Base-by-base conservation (phyloP, 2,113 vertebrate species). In the Numida meleagris region DNA sequence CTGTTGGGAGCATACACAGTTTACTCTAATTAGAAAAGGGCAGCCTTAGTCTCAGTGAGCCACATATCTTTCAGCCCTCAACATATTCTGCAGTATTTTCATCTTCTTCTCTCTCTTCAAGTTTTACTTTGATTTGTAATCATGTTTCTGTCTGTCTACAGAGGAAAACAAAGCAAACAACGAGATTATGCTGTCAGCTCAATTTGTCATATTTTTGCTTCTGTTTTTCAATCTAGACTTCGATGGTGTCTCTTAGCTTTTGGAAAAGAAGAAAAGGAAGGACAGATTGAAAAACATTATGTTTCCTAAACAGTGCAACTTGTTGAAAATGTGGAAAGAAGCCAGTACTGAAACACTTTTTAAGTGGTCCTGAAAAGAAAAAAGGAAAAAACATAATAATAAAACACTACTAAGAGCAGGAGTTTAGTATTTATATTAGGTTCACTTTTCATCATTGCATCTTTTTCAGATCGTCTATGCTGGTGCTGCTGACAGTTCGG, bases 401-500 rank as follows among this genome's bases (percentile, higher is more conserved):
- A 53, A 53, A 53, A 29, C 17, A 53, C 15, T 53, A 29, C 27
- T 53, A 15, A 53, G 51, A 53, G 14, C 27, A 6, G 51, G 51
- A 53, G 15, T 53, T 53, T 53, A 14, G 27, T 53, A 14, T 29
- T 29, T 55, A 21, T 40, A 8, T 65, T 24, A 55, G 14, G 6
- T 88, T 81, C 33, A 59, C 25, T 84, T 45, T 59, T 68, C 87
- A 76, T 40, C 11, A 4, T 89, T 40, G 95, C 50, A 29, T 97
- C 38, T 97, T 94, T 93, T 95, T 34, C 94, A 99, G 99, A 98
- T 99, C 33, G 97, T 55, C 79, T 98, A 98, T 62, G 76, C 71
- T 27, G 98, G 97, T 68, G 97, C 96, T 33, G 93, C 97, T 1
- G 99, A 99, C 87, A 99, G 99, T 40, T 97, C 98, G 14, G 97